Evolutionary conservation across 2,113 vertebrate species (phyloP).

Genomic region (Alces alces): DNA sequence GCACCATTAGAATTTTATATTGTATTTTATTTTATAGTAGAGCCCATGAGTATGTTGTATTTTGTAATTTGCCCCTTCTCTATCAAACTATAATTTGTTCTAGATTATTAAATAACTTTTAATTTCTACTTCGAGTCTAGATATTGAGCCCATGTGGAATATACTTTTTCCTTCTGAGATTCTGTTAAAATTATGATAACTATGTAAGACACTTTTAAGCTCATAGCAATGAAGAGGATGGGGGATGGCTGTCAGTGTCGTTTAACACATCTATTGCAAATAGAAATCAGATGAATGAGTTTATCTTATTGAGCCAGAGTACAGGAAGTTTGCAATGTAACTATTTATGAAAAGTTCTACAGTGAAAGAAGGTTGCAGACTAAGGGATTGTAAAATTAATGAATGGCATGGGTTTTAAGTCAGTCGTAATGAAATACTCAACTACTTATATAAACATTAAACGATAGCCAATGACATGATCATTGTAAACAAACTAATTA

Average conservation of each 20-base stretch:
- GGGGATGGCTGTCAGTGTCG: not conserved
- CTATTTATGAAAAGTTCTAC: not conserved
- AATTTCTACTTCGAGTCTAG: not conserved
- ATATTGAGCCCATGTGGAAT: not conserved
- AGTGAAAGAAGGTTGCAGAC: not conserved
- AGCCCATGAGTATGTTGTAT: not conserved
- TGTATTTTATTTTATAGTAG: conserved; percentile 1
- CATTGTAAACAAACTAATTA: not conserved
- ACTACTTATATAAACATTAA: not conserved
- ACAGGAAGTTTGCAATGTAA: not conserved
- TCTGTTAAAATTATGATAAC: conserved; percentile 4
- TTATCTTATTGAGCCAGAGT: not conserved
- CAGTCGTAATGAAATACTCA: not conserved
- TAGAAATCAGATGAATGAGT: not conserved
- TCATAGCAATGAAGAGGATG: not conserved
- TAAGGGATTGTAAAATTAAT: not conserved
- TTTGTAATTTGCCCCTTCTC: not conserved
- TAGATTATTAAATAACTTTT: not conserved
- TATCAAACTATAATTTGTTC: not conserved
- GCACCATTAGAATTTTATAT: not conserved
- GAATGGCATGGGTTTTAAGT: not conserved
- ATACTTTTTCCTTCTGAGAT: not conserved
- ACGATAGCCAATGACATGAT: not conserved
- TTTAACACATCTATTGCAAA: not conserved
- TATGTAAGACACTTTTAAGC: not conserved